phyloP scores from a whole-genome alignment of 2,888 invertebrate genomes.

The Craniophora ligustri region DNA sequence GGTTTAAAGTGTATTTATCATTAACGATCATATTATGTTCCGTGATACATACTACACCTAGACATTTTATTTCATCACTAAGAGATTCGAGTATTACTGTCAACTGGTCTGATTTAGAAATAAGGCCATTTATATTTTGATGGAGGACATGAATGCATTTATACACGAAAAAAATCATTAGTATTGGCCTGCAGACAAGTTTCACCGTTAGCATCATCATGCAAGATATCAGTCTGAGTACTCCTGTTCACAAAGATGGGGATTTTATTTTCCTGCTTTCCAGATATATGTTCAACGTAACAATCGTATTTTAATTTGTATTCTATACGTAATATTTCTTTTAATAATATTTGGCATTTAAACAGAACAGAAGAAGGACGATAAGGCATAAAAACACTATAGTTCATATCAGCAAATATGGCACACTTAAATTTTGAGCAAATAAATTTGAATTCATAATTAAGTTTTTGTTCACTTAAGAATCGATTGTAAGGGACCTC shows the following conservation, averaged over 20 bases:
- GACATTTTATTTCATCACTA: not conserved
- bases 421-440: not conserved
- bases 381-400: not conserved
- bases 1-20: not conserved
- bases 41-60: constrained; percentile 5
- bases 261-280: not conserved
- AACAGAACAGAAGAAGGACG: not conserved
- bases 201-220: not conserved
- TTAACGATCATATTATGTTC: constrained; percentile 4
- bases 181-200: not conserved
- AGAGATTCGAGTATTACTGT: not conserved
- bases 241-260: not conserved
- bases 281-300: not conserved
- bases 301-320: not conserved
- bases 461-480: not conserved
- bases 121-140: constrained; percentile 18
- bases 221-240: not conserved
- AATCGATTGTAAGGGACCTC: not conserved
- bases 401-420: not conserved
- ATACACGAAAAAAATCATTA: constrained; percentile 9
- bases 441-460: not conserved
- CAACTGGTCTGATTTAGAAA: constrained; percentile 10
- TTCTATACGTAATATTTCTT: not conserved
- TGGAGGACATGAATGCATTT: constrained; percentile 6
- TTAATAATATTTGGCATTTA: not conserved